Base-by-base conservation (phyloP, 2,888 invertebrate genomes). In the Hyposoter didymator region DNA sequence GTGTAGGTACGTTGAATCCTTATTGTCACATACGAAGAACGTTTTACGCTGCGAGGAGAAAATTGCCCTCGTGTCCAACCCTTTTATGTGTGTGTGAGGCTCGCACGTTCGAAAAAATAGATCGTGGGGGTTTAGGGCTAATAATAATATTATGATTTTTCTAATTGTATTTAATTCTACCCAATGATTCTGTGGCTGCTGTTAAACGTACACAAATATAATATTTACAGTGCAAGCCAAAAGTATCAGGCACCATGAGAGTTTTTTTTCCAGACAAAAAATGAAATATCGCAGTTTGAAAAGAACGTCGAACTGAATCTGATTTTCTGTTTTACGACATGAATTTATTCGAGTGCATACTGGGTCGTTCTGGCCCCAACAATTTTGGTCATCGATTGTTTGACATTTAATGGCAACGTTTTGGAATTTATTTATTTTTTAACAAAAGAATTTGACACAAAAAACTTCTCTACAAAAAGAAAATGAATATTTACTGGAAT, bases 161-260 rank as follows among this genome's bases (percentile, higher is more conserved):
- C 19, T 69, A 70, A 45, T 81, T 45, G 43, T 47, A 22, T 80
- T 19, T 10, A 55, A 22, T 55, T 55, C 70, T 72, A 80, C 62
- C 52, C 67, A 69, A 78, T 73, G 67, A 69, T 78, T 19, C 85
- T 43, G 85, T 74, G 88, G 84, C 82, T 87, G 84, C 84, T 87
- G 81, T 72, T 84, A 85, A 74, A 91, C 89, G 89, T 89, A 90
- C 88, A 89, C 88, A 86, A 90, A 87, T 88, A 88, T 79, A 87
- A 87, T 88, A 87, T 87, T 85, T 22, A 55, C 22, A 55, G 35
- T 35, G 4, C 35, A 35, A 5, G 35, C 35, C 35, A 35, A 35
- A 35, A 35, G 35, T 35, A 35, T 35, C 35, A 35, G 6, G 35
- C 35, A 4, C 35, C 35, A 3, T 35, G 35, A 35, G 35, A 35